Evolutionary conservation across 2,113 vertebrate species (phyloP).

Genomic region (Physeter macrocephalus): DNA sequence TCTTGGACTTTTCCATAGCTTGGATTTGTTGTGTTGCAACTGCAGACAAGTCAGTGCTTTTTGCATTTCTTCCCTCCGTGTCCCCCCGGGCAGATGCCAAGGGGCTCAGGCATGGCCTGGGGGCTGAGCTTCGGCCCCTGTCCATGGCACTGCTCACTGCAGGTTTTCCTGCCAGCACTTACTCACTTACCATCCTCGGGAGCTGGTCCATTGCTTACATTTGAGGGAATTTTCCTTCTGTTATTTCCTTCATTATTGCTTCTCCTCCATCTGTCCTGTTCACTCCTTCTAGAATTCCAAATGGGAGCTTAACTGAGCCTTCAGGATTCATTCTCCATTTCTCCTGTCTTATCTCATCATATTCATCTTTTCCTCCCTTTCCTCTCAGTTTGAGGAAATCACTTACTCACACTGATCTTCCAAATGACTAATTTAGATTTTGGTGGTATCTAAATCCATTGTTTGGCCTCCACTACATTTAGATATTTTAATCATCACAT

Average conservation of each 20-base stretch:
- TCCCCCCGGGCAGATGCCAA: neutral
- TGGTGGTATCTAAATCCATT: neutral
- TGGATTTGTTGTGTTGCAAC: neutral
- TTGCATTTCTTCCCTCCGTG: neutral
- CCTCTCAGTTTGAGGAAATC: neutral
- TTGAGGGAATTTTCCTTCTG: constrained; percentile 52
- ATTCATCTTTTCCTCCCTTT: neutral
- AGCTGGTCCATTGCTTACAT: constrained; percentile 13
- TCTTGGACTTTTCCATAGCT: neutral
- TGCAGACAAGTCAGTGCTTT: neutral
- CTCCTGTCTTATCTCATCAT: neutral
- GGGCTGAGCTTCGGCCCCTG: neutral
- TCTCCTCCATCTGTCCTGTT: constrained; percentile 40
- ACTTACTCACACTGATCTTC: neutral
- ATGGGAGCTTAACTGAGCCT: neutral
- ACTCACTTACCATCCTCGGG: neutral
- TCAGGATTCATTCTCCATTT: neutral
- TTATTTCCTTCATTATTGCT: constrained; percentile 25
- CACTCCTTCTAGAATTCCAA: constrained; percentile 40
- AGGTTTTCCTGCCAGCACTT: neutral
- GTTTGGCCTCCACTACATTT: neutral
- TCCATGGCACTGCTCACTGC: neutral
- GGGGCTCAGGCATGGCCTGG: neutral
- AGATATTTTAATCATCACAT: neutral
- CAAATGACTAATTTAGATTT: neutral